These are phyloP conservation scores for Monochamus saltuarius DNA, from an alignment of 1,140 invertebrate genomes.

Conservation along the genomic window DNA sequence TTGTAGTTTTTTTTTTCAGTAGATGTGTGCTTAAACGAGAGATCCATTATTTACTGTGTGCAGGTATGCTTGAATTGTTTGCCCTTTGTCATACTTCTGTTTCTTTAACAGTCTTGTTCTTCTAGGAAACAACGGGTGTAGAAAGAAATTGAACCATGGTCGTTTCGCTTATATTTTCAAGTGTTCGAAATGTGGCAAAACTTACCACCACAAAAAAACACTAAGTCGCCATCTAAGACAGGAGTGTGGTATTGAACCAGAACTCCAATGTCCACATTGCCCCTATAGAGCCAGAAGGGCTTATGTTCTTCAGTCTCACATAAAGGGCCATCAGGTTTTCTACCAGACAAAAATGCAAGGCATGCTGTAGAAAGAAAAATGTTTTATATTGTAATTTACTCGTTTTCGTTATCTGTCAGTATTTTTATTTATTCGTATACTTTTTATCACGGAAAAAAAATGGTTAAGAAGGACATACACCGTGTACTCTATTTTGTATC, in stretches of 20 bases:
- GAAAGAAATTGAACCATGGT: not conserved
- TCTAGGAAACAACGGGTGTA: not conserved
- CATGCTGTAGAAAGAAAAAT: not conserved
- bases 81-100: too few species aligned
- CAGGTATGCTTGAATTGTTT: too few species aligned
- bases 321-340: slow-evolving; percentile 40
- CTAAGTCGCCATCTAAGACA: slow-evolving; percentile 58
- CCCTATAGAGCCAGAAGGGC: slow-evolving; percentile 45
- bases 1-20: too few species aligned
- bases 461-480: too few species aligned
- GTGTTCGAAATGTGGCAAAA: slow-evolving; percentile 60
- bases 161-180: slow-evolving; percentile 26
- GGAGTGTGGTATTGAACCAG: slow-evolving; percentile 60
- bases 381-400: not conserved
- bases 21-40: too few species aligned
- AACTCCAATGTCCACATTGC: slow-evolving; percentile 57
- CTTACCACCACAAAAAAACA: slow-evolving; percentile 58
- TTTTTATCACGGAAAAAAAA: too few species aligned
- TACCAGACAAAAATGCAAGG: slow-evolving; percentile 18
- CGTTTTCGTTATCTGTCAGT: not conserved
- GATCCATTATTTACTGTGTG: too few species aligned
- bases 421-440: not conserved
- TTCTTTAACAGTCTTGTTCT: not conserved
- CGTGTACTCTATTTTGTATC: too few species aligned
- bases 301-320: slow-evolving; percentile 43